Base-by-base conservation (phyloP, 2,113 vertebrate genomes). In the Panthera uncia region DNA sequence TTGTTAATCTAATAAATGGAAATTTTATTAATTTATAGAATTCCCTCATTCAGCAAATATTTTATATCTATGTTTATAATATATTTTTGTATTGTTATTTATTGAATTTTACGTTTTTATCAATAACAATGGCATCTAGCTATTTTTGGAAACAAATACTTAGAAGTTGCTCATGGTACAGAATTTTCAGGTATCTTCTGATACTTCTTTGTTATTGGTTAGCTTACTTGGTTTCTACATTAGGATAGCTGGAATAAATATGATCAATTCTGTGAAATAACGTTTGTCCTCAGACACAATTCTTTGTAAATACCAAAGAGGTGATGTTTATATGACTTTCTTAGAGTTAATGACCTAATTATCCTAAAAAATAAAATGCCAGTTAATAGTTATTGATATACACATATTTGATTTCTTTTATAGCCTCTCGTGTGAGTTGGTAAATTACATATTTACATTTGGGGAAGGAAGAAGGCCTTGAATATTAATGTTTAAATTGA, bases 381-480 rank as follows among this genome's bases (percentile, higher is more conserved):
- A 18, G 19, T 33, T 85, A 68, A 33, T 83, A 68, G 21, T 79
- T 79, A 48, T 52, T 89, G 89, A 55, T 48, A 45, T 61, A 94
- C 89, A 73, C 84, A 69, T 61, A 66, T 63, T 57, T 93, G 33
- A 73, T 65, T 87, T 78, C 61, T 90, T 91, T 50, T 89, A 61
- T 76, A 84, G 66, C 19, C 11, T 79, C 8, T 91, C 29, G 71
- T 79, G 86, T 92, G 41, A 88, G 31, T 84, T 89, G 55, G 33
- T 31, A 92, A 86, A 82, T 93, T 93, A 33, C 10, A 66, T 91
- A 16, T 79, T 90, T 85, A 91, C 8, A 48, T 12, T 18, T 80
- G 48, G 25, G 33, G 83, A 95, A 95, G 13, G 29, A 14, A 45
- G 15, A 18, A 82, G 96, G 96, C 97, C 76, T 93, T 94, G 36